phyloP scores from a whole-genome alignment of 1,140 invertebrate genomes.

The Cydia pomonella region DNA sequence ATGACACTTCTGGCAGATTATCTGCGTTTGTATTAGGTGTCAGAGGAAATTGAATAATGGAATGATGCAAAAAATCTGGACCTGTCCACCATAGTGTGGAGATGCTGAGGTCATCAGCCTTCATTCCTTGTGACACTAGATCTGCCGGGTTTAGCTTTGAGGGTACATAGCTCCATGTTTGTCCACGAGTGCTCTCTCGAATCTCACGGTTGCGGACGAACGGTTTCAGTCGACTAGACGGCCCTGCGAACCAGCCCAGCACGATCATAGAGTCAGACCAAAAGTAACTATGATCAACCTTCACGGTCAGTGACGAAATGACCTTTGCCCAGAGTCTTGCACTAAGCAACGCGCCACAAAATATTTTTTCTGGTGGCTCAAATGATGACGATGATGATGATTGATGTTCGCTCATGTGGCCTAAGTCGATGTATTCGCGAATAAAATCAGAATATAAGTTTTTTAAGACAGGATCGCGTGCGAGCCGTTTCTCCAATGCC shows the following conservation, averaged over 20 bases:
- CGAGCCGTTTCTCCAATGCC: conserved; percentile 36
- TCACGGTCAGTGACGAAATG: conserved; percentile 43
- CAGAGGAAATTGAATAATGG: not conserved
- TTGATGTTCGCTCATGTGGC: conserved; percentile 51
- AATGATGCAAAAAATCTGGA: not conserved
- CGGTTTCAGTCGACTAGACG: no score
- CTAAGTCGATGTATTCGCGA: conserved; percentile 55
- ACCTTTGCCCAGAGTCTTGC: conserved; percentile 47
- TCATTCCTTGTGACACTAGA: conserved; percentile 55
- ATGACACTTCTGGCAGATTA: no score
- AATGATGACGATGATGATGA: not conserved
- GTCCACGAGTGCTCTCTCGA: conserved; percentile 42
- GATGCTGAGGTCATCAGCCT: not conserved
- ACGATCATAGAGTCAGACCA: conserved; percentile 30
- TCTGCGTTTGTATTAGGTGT: no score
- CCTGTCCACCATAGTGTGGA: not conserved
- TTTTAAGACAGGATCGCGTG: conserved; percentile 41
- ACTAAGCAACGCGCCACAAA: conserved; percentile 49
- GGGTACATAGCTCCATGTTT: conserved; percentile 46
- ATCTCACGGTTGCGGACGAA: no score
- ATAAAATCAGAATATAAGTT: conserved; percentile 51
- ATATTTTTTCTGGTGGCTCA: no score
- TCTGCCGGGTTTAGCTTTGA: conserved; percentile 60
- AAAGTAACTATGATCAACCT: not conserved
- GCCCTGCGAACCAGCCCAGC: no score